phyloP scores from a whole-genome alignment of 2,113 vertebrate genomes.

The Lipotes vexillifer region DNA sequence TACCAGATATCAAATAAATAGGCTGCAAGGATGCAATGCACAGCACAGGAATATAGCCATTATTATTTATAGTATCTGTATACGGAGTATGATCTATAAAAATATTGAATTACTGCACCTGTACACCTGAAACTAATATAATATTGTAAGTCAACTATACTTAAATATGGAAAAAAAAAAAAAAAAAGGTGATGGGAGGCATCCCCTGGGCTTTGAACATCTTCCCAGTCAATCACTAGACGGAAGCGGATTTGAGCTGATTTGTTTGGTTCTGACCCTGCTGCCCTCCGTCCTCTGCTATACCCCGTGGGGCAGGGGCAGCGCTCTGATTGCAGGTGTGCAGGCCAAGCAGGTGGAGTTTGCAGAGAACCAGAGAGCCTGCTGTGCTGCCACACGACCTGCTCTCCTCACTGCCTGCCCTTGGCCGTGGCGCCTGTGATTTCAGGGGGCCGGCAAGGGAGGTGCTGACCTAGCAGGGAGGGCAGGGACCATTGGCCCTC shows the following conservation, averaged over 20 bases:
- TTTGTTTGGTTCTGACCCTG: neutral
- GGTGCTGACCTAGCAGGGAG: neutral
- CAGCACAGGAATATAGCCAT: neutral
- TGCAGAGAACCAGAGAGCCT: neutral
- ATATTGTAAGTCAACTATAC: neutral
- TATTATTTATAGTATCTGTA: neutral
- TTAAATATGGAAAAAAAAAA: neutral
- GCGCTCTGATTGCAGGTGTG: fast-evolving
- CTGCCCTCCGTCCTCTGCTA: fast-evolving
- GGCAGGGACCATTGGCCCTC: neutral
- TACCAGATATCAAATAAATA: neutral
- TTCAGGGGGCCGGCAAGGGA: neutral
- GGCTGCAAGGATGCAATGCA: neutral
- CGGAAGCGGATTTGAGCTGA: neutral
- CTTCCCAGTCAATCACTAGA: neutral
- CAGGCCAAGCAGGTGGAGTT: neutral
- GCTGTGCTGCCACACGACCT: neutral
- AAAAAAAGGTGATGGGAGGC: fast-evolving
- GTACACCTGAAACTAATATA: neutral
- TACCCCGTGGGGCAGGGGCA: neutral
- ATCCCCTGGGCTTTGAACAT: neutral
- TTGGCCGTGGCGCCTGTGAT: neutral
- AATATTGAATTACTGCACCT: neutral
- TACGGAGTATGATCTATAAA: neutral
- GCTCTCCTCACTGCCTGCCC: fast-evolving